phyloP scores from a whole-genome alignment of 2,888 invertebrate species.

The Tyria jacobaeae region DNA sequence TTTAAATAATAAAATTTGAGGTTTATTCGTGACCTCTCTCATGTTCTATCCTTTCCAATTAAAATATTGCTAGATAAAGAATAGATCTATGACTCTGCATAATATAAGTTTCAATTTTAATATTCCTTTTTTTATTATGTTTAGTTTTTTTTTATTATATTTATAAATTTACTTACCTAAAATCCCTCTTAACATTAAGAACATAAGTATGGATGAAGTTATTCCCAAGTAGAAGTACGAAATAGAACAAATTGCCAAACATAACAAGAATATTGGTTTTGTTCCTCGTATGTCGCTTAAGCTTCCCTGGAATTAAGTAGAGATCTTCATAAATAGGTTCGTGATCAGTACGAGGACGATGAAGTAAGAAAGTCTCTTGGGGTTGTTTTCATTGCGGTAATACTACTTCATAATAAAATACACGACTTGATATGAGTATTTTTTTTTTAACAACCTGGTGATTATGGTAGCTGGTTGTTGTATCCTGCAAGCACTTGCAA shows the following conservation, averaged over 20 bases:
- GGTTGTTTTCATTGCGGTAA: not conserved
- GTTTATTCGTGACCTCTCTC: too few species aligned
- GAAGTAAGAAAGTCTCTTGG: not conserved
- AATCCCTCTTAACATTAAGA: constrained; percentile 74
- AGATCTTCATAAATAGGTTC: constrained; percentile 5
- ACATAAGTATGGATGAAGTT: constrained; percentile 74
- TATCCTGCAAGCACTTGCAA: not conserved
- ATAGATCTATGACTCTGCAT: too few species aligned
- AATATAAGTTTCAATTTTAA: too few species aligned
- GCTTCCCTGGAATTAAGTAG: constrained; percentile 76
- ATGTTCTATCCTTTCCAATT: too few species aligned
- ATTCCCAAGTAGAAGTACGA: constrained; percentile 81
- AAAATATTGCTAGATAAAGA: too few species aligned
- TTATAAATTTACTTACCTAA: constrained; percentile 72
- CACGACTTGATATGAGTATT: not conserved
- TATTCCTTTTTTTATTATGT: too few species aligned
- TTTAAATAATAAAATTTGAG: too few species aligned
- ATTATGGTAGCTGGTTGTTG: too few species aligned
- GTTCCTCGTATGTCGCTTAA: constrained; percentile 85
- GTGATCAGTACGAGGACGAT: constrained; percentile 2
- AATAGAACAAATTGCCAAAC: constrained; percentile 72
- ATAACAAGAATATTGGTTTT: constrained; percentile 75
- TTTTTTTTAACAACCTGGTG: too few species aligned
- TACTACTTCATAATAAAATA: too few species aligned
- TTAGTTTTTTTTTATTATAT: not conserved